A percentile compares a stretch with the other conserved stretches of the same genome.
These are phyloP conservation scores for Anomalospiza imberbis DNA, from an alignment of 2,797 vertebrate genomes.

Conservation along the genomic window DNA sequence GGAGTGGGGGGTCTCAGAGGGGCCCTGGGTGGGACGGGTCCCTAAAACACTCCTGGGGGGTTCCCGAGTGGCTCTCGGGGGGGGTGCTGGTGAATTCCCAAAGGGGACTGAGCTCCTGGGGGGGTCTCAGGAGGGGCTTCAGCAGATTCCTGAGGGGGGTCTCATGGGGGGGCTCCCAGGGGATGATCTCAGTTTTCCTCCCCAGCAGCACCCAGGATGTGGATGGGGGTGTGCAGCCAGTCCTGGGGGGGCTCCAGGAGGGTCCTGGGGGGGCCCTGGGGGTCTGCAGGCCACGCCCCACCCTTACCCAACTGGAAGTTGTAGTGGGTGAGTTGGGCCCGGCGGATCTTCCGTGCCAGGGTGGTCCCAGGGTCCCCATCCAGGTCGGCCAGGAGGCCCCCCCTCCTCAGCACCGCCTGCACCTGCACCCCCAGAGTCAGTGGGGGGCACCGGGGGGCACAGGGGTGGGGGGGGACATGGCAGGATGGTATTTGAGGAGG, in stretches of 20 bases:
- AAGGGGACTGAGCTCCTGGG: not conserved
- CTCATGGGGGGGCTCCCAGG: not conserved
- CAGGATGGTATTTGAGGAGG: not conserved
- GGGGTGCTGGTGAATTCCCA: not conserved
- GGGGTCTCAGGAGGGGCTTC: not conserved
- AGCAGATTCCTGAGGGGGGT: not conserved
- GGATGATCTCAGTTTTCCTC: no score
- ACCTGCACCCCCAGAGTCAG: conserved; percentile 69
- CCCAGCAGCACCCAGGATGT: not conserved
- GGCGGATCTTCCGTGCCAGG: conserved; percentile 86
- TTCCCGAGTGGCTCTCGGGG: not conserved
- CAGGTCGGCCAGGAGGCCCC: conserved; percentile 80
- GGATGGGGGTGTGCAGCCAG: not conserved
- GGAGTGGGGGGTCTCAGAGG: not conserved
- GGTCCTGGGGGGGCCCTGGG: not conserved
- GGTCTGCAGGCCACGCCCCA: not conserved
- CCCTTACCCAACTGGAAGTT: conserved; percentile 91
- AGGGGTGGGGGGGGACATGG: no score
- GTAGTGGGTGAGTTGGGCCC: conserved; percentile 87
- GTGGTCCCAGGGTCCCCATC: conserved; percentile 77
- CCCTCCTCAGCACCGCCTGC: conserved; percentile 71
- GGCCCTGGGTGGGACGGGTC: not conserved
- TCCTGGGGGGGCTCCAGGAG: not conserved
- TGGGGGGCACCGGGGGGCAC: not conserved
- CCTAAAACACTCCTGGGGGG: not conserved